Base-by-base conservation (phyloP, 2,888 invertebrate genomes). In the Endotricha flammealis region DNA sequence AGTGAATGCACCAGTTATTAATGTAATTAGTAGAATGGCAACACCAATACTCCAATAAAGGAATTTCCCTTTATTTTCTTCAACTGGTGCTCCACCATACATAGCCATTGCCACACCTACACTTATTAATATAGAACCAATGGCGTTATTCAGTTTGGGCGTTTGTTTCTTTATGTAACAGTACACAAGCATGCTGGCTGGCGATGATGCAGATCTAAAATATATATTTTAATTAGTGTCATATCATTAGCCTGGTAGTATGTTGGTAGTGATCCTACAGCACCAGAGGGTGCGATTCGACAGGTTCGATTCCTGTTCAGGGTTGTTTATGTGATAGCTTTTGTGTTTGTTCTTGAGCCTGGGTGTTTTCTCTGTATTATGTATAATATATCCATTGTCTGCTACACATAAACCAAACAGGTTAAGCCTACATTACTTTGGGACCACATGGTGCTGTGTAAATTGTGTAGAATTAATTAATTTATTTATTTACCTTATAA, bases 401-500 rank as follows among this genome's bases (percentile, higher is more conserved):
- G n/a, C n/a, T n/a, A n/a, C n/a, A n/a, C n/a, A n/a, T n/a, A n/a
- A n/a, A n/a, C n/a, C n/a, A n/a, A n/a, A n/a, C n/a, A n/a, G n/a
- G n/a, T n/a, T n/a, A n/a, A n/a, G n/a, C n/a, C n/a, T n/a, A n/a
- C n/a, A n/a, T n/a, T n/a, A n/a, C n/a, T n/a, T n/a, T n/a, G n/a
- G n/a, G n/a, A n/a, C n/a, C n/a, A n/a, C n/a, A n/a, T n/a, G n/a
- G n/a, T n/a, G n/a, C n/a, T n/a, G n/a, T n/a, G n/a, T n/a, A n/a
- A n/a, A n/a, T n/a, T n/a, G n/a, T n/a, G n/a, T n/a, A n/a, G n/a
- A n/a, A n/a, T n/a, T n/a, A n/a, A n/a, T n/a, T n/a, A n/a, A n/a
- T n/a, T n/a, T n/a, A n/a, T n/a, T n/a, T 33, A 32, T 36, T 57
- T 72, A 86, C 86, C 86, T 70, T 67, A 86, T 85, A 35, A 86